Conservation (phyloP, 2,113 vertebrate genomes). For the Bungarus multicinctus region DNA sequence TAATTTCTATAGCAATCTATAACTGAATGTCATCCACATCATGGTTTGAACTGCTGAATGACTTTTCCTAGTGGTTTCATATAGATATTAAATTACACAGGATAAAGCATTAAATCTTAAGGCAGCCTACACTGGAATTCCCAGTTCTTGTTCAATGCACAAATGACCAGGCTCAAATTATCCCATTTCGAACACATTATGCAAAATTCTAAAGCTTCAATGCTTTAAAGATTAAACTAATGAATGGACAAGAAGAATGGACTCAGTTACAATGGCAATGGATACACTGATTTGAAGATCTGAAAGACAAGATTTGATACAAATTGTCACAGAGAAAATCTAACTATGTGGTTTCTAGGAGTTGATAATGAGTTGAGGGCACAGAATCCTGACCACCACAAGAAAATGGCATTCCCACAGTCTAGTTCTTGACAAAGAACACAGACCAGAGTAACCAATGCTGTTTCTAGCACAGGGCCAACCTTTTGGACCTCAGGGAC, state of each 20-base stretch:
- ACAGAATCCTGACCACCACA: neutral
- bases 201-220: neutral
- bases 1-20: neutral
- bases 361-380: neutral
- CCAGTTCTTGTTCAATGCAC: neutral
- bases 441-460: neutral
- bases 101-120: neutral
- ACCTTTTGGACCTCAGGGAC: too few relatives aligned
- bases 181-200: neutral
- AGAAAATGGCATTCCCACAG: neutral
- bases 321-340: neutral
- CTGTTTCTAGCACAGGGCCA: neutral
- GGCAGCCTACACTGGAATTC: neutral
- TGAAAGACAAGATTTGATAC: neutral
- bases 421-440: neutral
- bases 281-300: neutral
- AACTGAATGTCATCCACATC: neutral
- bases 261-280: neutral
- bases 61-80: neutral
- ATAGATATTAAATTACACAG: neutral
- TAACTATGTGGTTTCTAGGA: neutral
- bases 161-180: neutral
- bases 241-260: neutral
- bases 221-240: neutral
- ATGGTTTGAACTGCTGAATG: neutral